Evolutionary conservation across 2,888 invertebrate species (phyloP), one percentile per base, ranked within the genome.

Genomic region (Margaritifera margaritifera): DNA sequence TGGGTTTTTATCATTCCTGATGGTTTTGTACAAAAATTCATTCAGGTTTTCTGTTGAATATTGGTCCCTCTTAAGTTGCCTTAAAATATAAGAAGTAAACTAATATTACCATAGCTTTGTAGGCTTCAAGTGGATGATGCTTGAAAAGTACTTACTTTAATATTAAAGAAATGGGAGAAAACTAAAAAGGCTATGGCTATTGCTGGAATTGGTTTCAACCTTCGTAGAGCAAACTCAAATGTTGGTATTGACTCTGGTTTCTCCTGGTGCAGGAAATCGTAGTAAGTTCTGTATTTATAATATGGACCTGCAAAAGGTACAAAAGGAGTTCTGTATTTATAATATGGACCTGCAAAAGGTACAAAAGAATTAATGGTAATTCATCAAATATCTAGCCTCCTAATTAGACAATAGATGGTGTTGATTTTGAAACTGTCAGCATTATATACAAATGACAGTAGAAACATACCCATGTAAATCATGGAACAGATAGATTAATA

Each of bases 241-340:
- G 78, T 74, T 22, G 80, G 81, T 54, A 88, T 77, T 24, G 80
- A 79, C 18, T 72, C 71, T 6, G 75, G 71, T 11, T 77, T 72
- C 20, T 74, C 66, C n/a, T 84, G 69, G 50, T 85, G 72, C 25
- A 89, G 69, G 84, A 86, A 86, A 68, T 89, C 88, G 62, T 82
- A 68, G 69, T 86, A 89, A 15, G 96, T 96, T 83, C 95, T 92
- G 88, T 96, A 99, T 63, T 95, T 94, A 90, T 94, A 97, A 89
- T 96, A 98, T 0, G 98, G 98, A 69, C 98, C 98, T 97, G 90
- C 62, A 73, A 71, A 62, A 42, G 71, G 15, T 42, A 42, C 6
- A 6, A 31, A 6, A 31, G 0, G 42, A 42, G 42, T 42, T 42
- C 42, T 42, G 0, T 3, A 42, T 25, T 59, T 1, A 59, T 15